Conservation (phyloP, 1,140 invertebrate species). For the Elysia chlorotica region DNA sequence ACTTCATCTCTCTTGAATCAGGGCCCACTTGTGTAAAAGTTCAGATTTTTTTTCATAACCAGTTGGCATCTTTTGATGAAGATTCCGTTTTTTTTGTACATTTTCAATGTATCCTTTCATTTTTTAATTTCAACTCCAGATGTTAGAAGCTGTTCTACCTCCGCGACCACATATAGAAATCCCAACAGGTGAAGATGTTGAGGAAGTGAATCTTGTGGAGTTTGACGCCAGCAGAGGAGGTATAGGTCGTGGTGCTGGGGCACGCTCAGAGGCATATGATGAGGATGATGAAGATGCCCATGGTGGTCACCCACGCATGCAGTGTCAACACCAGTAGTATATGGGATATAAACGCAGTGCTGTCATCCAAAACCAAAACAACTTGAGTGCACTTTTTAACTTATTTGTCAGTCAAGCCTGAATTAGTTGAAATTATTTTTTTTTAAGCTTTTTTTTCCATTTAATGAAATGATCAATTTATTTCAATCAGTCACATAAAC, state of each 20-base stretch:
- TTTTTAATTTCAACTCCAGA: conserved; percentile 50
- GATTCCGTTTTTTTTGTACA: neutral
- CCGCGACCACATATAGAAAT: conserved; percentile 70
- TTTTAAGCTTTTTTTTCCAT: too few relatives aligned
- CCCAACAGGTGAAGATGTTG: conserved; percentile 76
- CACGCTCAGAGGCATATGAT: conserved; percentile 69
- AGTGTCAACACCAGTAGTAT: conserved; percentile 88
- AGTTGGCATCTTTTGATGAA: neutral
- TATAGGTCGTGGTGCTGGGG: conserved; percentile 74
- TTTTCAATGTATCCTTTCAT: too few relatives aligned
- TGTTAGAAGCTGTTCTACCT: conserved; percentile 75
- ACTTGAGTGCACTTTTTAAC: too few relatives aligned
- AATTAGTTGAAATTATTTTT: too few relatives aligned
- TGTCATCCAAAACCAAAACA: too few relatives aligned
- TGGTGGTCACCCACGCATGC: conserved; percentile 72
- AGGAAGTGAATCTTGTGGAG: conserved; percentile 82
- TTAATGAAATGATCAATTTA: too few relatives aligned
- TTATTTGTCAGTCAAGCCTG: too few relatives aligned
- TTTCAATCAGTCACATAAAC: too few relatives aligned
- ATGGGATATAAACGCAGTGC: too few relatives aligned
- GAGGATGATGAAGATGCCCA: conserved; percentile 64
- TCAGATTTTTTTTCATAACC: too few relatives aligned
- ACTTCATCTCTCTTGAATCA: too few relatives aligned
- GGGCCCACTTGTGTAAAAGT: too few relatives aligned
- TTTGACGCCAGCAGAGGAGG: conserved; percentile 69